Percentiles rank a stretch among this genome's conserved stretches.
Evolutionary conservation across 2,888 invertebrate genomes (phyloP).

Genomic region (Sphaerophoria taeniata): DNA sequence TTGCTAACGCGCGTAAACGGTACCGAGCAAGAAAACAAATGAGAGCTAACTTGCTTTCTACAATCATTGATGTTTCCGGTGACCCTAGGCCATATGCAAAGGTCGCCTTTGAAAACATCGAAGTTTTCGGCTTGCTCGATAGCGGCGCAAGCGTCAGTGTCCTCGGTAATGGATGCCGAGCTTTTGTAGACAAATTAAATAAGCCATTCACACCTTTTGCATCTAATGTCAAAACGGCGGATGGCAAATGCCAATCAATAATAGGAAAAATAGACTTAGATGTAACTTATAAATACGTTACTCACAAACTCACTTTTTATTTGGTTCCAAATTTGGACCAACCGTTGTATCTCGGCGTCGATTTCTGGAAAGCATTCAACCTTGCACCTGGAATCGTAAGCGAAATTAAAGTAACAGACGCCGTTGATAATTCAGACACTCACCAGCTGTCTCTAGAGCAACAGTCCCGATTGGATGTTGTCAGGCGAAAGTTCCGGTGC

Average conservation of each 20-base stretch:
- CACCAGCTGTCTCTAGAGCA: too few species aligned
- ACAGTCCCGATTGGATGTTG: background rate
- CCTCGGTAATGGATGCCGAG: background rate
- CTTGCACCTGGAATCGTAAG: background rate
- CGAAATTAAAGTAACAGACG: background rate
- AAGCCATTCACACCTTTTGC: background rate
- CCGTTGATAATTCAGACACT: too few species aligned
- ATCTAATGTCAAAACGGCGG: background rate
- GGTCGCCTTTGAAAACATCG: background rate
- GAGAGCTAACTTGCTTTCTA: background rate
- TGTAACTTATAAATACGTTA: background rate
- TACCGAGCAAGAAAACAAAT: background rate
- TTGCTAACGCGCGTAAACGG: background rate
- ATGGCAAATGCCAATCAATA: background rate
- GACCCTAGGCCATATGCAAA: conserved; percentile 3
- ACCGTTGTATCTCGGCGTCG: background rate
- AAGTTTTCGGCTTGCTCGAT: background rate
- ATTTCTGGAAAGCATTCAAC: background rate
- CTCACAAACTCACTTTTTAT: background rate
- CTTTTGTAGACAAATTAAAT: background rate
- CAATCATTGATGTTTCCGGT: background rate
- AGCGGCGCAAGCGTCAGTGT: conserved; percentile 3
- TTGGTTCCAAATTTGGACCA: background rate
- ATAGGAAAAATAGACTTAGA: background rate
- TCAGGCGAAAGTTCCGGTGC: background rate